Percentiles rank a stretch among this genome's conserved stretches.
Conservation (phyloP, 2,888 invertebrate species). For the Nemotelus pantherinus region DNA sequence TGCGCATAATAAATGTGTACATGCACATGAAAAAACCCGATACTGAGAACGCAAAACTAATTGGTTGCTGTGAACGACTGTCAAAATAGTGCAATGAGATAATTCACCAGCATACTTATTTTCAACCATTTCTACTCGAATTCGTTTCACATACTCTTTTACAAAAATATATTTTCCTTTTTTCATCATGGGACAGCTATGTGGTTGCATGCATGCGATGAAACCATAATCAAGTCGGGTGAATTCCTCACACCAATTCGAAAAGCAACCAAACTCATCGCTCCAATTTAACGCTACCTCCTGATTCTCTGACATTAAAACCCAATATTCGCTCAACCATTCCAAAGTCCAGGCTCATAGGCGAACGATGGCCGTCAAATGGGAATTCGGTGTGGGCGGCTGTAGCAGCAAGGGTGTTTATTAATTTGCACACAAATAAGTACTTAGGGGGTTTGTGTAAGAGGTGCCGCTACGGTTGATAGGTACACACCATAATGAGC, state of each 20-base stretch:
- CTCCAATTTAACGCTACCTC: not conserved
- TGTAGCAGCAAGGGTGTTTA: slow-evolving; percentile 27
- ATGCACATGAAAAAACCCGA: too few species aligned
- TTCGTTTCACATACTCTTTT: too few species aligned
- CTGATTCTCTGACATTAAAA: not conserved
- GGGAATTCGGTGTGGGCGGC: slow-evolving; percentile 34
- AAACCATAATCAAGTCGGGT: slow-evolving; percentile 15
- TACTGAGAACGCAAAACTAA: slow-evolving; percentile 9
- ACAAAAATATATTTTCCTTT: not conserved
- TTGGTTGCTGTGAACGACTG: slow-evolving; percentile 15
- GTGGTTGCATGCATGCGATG: slow-evolving; percentile 27
- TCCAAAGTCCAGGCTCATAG: slow-evolving; percentile 13
- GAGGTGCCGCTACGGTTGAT: slow-evolving; percentile 12
- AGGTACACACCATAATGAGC: slow-evolving; percentile 39
- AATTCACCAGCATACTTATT: not conserved
- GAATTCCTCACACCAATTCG: not conserved
- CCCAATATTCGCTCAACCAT: not conserved
- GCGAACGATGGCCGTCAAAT: slow-evolving; percentile 23
- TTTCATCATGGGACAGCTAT: slow-evolving; percentile 31
- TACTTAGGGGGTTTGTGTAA: slow-evolving; percentile 31
- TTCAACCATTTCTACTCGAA: not conserved
- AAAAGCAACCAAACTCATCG: not conserved
- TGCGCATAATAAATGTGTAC: too few species aligned
- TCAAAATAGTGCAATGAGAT: slow-evolving; percentile 31
- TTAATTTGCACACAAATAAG: slow-evolving; percentile 43